Evolutionary conservation across 2,888 invertebrate species (phyloP).

Genomic region (Drosophila putrida): DNA sequence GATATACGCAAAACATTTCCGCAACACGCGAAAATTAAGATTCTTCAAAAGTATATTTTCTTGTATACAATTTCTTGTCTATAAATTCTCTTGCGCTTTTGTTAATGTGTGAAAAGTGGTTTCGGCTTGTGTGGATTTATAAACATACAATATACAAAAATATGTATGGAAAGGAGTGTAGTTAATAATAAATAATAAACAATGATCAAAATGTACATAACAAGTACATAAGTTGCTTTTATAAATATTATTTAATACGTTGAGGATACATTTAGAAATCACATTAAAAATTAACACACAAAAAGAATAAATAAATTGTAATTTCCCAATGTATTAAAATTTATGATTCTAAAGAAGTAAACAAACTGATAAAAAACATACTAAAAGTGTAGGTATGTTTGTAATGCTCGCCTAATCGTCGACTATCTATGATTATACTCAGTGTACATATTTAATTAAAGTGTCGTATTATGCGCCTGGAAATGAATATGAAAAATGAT

Average conservation of each 20-base stretch:
- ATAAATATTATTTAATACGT: too few relatives aligned
- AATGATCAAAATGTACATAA: background rate
- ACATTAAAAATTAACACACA: background rate
- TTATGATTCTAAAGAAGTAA: background rate
- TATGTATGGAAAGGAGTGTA: background rate
- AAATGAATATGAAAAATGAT: constrained; percentile 35
- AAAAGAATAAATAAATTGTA: background rate
- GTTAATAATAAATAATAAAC: constrained; percentile 1
- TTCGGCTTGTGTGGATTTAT: constrained; percentile 2
- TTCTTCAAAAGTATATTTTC: constrained; percentile 24
- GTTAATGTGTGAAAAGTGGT: background rate
- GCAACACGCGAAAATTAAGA: constrained; percentile 23
- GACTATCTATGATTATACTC: constrained; percentile 19
- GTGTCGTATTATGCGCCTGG: constrained; percentile 7
- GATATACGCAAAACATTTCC: constrained; percentile 48
- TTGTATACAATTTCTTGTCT: constrained; percentile 28
- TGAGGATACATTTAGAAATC: background rate
- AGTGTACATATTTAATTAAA: constrained; percentile 43
- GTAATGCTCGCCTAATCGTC: background rate
- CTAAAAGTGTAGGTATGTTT: background rate
- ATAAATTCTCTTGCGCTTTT: constrained; percentile 24
- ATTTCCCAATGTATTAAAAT: background rate
- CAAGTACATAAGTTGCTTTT: background rate
- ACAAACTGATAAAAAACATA: constrained; percentile 2
- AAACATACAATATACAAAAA: constrained; percentile 3